Conservation (phyloP, 1,140 invertebrate species). For the Leptoteleia sp. region DNA sequence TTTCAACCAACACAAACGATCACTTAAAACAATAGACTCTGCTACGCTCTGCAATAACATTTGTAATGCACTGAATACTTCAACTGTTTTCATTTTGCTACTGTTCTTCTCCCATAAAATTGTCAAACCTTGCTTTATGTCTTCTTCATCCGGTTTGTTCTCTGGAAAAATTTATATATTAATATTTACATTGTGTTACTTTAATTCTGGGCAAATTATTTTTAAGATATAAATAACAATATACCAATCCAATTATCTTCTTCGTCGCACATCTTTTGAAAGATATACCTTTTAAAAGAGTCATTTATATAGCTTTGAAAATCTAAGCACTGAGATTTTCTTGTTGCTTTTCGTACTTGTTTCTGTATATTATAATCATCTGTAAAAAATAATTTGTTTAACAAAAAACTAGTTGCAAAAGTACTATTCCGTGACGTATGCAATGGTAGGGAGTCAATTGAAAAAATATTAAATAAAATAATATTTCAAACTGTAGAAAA, state of each 20-base stretch:
- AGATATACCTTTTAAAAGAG: constrained; percentile 69
- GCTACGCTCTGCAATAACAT: constrained; percentile 75
- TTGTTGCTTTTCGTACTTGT: constrained; percentile 82
- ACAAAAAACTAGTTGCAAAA: too few relatives aligned
- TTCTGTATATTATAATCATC: constrained; percentile 82
- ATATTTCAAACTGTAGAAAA: too few relatives aligned
- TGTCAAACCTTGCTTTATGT: constrained; percentile 64
- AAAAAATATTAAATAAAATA: too few relatives aligned
- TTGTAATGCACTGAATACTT: constrained; percentile 76
- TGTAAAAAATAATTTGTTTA: constrained; percentile 77
- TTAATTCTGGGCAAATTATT: too few relatives aligned
- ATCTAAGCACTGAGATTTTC: constrained; percentile 78
- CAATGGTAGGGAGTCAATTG: too few relatives aligned
- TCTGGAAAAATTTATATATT: constrained; percentile 28
- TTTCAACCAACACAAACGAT: constrained; percentile 73
- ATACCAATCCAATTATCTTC: constrained; percentile 53
- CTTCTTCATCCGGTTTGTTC: constrained; percentile 28
- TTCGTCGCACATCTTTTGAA: background rate
- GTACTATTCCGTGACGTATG: too few relatives aligned
- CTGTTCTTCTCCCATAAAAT: constrained; percentile 69
- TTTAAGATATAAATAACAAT: background rate
- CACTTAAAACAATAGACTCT: constrained; percentile 74
- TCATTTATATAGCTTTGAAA: constrained; percentile 82
- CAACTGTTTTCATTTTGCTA: constrained; percentile 66
- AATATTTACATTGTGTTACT: background rate